A percentile compares a stretch with the other conserved stretches of the same genome.
Conservation (phyloP, 2,113 vertebrate genomes). For the Laticauda colubrina region DNA sequence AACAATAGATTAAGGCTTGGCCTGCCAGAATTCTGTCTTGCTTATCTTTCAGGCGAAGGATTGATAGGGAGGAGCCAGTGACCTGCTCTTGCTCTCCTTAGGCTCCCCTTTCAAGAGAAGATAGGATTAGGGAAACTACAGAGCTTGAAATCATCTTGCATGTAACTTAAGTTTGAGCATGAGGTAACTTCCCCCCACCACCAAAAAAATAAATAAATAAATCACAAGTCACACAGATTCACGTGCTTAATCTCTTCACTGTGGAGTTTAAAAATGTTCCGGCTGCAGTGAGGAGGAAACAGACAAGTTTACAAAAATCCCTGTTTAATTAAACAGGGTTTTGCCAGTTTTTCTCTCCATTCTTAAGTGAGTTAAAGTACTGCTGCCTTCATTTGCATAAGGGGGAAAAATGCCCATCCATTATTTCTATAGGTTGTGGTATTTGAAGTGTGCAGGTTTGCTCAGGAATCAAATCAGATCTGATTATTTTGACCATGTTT, state of each 20-base stretch:
- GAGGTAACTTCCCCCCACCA: background rate
- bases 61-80: background rate
- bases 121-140: background rate
- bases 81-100: background rate
- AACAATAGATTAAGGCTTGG: constrained; percentile 35
- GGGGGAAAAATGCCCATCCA: background rate
- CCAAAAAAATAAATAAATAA: background rate
- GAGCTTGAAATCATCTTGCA: background rate
- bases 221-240: background rate
- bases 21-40: background rate
- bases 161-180: background rate
- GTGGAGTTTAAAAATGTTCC: background rate
- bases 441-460: background rate
- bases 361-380: background rate
- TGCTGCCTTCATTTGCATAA: background rate
- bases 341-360: background rate
- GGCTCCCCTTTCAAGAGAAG: background rate
- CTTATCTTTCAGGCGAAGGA: constrained; percentile 10
- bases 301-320: background rate
- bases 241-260: background rate
- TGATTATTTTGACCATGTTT: background rate
- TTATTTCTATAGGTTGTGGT: background rate
- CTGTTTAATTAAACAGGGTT: background rate
- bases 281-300: background rate
- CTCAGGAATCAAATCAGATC: background rate